Evolutionary conservation across 64 coral and sea anemone species (phyloP).

Genomic region (Pocillopora verrucosa): DNA sequence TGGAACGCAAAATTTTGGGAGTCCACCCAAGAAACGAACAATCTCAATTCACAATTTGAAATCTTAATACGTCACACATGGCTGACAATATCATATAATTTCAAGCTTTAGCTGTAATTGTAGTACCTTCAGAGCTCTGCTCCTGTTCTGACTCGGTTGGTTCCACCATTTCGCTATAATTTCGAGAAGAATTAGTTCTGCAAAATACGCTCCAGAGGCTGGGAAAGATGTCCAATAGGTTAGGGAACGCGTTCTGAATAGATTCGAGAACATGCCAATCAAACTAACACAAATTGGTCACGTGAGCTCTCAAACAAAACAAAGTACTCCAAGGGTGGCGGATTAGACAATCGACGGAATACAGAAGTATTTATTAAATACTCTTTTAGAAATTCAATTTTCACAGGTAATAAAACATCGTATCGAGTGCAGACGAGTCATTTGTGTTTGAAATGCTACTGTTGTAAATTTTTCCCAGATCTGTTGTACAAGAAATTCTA

Average conservation of each 20-base stretch:
- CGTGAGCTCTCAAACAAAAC: background rate
- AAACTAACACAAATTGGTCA: background rate
- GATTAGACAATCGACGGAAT: background rate
- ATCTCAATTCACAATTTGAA: background rate
- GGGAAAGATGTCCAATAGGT: background rate
- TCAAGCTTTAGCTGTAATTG: constrained; percentile 31
- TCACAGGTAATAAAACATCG: background rate
- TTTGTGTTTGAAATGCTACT: too few relatives aligned
- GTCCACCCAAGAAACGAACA: background rate
- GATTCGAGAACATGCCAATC: constrained; percentile 33
- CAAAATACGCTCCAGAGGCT: background rate
- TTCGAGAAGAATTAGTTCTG: too few relatives aligned
- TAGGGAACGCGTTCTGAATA: background rate
- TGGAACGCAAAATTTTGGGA: background rate
- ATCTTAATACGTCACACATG: background rate
- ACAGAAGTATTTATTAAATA: background rate
- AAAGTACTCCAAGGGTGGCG: background rate
- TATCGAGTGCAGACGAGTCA: too few relatives aligned
- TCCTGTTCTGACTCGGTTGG: constrained; percentile 44
- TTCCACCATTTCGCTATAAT: constrained; percentile 26
- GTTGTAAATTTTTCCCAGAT: too few relatives aligned
- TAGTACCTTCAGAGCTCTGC: constrained; percentile 79
- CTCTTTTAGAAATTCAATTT: background rate
- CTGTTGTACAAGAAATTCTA: background rate
- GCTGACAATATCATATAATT: constrained; percentile 17